Conservation (phyloP, 2,113 vertebrate genomes). For the Tetrax tetrax region DNA sequence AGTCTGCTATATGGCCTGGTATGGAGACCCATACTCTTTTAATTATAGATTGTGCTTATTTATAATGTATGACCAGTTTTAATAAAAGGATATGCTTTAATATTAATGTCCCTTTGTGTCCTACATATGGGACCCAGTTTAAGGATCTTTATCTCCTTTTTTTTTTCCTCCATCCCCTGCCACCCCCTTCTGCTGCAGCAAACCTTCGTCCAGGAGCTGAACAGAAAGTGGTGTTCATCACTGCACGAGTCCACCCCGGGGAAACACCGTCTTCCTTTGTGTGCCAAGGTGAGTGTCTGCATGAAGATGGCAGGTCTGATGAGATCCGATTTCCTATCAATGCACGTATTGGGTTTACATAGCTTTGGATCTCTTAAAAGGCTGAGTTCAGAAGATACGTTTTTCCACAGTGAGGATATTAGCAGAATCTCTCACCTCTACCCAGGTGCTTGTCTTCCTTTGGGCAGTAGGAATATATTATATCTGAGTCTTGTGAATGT, state of each 20-base stretch:
- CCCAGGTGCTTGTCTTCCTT: not conserved
- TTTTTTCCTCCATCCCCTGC: not conserved
- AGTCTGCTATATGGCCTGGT: not conserved
- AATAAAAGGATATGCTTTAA: conserved; percentile 19
- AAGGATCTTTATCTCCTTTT: conserved; percentile 10
- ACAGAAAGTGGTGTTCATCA: conserved; percentile 94
- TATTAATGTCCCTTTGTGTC: not conserved
- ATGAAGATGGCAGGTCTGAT: not conserved
- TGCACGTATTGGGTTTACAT: rapidly evolving
- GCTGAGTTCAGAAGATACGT: rapidly evolving
- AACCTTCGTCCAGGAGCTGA: conserved; percentile 83
- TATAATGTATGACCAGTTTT: conserved; percentile 10
- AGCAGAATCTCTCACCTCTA: not conserved
- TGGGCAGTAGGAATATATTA: not conserved
- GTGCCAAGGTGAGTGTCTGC: conserved; percentile 91
- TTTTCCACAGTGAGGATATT: not conserved
- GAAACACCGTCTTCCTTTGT: conserved; percentile 96
- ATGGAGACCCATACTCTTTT: not conserved
- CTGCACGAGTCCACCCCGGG: conserved; percentile 93
- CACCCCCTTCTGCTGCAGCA: conserved; percentile 69
- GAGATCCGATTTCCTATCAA: not conserved
- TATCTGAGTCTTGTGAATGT: not conserved
- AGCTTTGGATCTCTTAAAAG: not conserved
- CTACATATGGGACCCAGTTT: not conserved
- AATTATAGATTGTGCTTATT: not conserved